These are phyloP conservation scores for Embiotoca jacksoni DNA, from an alignment of 2,113 vertebrate genomes.

Conservation along the genomic window DNA sequence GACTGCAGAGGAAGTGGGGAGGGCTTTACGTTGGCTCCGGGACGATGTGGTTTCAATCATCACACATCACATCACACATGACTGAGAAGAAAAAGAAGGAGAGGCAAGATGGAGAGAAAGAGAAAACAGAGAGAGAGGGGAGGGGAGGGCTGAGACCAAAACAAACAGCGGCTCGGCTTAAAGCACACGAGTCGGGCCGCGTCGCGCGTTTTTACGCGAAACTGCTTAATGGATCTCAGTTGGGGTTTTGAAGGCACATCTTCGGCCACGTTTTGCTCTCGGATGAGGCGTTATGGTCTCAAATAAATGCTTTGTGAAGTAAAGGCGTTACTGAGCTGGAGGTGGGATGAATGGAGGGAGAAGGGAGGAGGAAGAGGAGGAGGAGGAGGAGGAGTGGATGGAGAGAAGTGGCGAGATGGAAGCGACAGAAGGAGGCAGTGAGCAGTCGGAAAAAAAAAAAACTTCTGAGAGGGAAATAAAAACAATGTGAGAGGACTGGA, in stretches of 20 bases:
- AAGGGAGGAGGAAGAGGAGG: neutral
- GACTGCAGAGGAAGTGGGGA: constrained; percentile 58
- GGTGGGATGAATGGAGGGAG: constrained; percentile 4
- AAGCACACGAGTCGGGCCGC: constrained; percentile 19
- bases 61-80: constrained; percentile 64
- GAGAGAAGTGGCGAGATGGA: constrained; percentile 30
- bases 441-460: constrained; percentile 40
- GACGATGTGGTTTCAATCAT: constrained; percentile 71
- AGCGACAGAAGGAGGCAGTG: constrained; percentile 39
- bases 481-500: constrained; percentile 62
- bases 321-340: constrained; percentile 28
- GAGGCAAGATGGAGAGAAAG: constrained; percentile 47
- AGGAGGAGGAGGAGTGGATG: neutral
- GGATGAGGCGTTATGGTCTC: constrained; percentile 24
- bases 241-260: constrained; percentile 32
- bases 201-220: constrained; percentile 42
- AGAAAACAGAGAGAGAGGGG: constrained; percentile 40
- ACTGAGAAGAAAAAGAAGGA: constrained; percentile 55
- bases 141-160: constrained; percentile 37
- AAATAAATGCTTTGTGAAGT: constrained; percentile 39
- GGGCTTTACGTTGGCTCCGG: constrained; percentile 38
- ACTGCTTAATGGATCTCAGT: constrained; percentile 45
- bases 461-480: constrained; percentile 61
- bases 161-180: constrained; percentile 44
- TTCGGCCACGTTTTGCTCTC: constrained; percentile 17